Conservation (phyloP, 2,888 invertebrate genomes). For the Coleophora flavipennella region DNA sequence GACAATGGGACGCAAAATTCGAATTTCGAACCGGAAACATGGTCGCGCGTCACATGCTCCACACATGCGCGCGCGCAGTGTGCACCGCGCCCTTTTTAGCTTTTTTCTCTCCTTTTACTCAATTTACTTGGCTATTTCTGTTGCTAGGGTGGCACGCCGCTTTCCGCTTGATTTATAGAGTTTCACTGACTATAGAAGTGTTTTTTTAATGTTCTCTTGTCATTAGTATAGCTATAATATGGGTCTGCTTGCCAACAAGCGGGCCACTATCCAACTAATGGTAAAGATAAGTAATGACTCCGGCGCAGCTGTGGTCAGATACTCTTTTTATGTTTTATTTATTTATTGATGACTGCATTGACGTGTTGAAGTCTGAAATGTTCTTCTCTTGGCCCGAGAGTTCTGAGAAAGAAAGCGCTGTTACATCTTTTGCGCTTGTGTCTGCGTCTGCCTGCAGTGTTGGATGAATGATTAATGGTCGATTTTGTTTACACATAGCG, state of each 20-base stretch:
- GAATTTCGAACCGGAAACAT: conserved; percentile 56
- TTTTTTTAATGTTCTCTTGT: background rate
- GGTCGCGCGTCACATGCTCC: conserved; percentile 48
- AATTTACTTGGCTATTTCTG: conserved; percentile 48
- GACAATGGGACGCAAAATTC: conserved; percentile 48
- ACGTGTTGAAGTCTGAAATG: conserved; percentile 19
- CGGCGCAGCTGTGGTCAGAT: conserved; percentile 38
- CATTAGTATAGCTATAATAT: conserved; percentile 5
- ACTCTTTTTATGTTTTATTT: conserved; percentile 28
- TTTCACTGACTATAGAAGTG: conserved; percentile 13
- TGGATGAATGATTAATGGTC: no score
- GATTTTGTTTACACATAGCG: no score
- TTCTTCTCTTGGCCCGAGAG: no score
- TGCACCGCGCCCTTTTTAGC: conserved; percentile 44
- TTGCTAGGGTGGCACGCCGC: conserved; percentile 39
- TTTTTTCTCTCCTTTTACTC: conserved; percentile 37
- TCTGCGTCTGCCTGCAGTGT: no score
- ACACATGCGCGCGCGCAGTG: conserved; percentile 56
- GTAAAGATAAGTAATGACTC: conserved; percentile 50
- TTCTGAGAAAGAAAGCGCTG: no score
- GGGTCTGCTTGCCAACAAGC: conserved; percentile 34
- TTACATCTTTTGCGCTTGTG: no score
- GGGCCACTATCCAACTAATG: conserved; percentile 44
- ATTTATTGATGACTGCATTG: conserved; percentile 43
- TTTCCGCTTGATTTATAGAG: conserved; percentile 49